Conservation (phyloP, 2,113 vertebrate genomes). For the Anolis sagrei region DNA sequence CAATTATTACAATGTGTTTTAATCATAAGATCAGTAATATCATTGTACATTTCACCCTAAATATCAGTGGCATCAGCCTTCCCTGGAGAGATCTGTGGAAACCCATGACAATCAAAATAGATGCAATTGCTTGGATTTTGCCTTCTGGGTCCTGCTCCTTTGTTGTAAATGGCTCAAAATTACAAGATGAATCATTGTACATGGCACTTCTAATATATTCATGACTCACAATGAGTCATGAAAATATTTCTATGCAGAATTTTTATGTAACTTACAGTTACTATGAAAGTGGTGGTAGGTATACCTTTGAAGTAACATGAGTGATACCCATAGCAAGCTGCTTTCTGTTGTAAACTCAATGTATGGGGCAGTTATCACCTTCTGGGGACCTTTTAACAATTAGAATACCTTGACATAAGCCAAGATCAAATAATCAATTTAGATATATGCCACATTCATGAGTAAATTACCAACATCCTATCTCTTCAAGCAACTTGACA, state of each 20-base stretch:
- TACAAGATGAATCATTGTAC: not conserved
- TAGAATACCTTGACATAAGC: rapidly evolving
- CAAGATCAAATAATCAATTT: not conserved
- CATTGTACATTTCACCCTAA: not conserved
- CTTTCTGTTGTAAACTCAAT: not conserved
- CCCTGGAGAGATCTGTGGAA: not conserved
- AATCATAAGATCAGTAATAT: not conserved
- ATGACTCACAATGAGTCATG: not conserved
- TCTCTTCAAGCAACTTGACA: not conserved
- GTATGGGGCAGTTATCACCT: not conserved
- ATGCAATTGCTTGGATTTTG: not conserved
- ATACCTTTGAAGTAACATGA: not conserved
- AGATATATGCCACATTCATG: not conserved
- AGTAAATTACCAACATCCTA: conserved; percentile 29
- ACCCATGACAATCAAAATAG: not conserved
- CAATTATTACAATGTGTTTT: not conserved
- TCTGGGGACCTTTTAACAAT: not conserved
- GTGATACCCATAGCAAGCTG: not conserved
- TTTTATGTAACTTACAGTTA: not conserved
- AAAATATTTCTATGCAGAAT: not conserved
- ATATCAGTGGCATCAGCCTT: not conserved
- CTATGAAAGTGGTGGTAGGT: not conserved
- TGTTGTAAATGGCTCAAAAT: not conserved
- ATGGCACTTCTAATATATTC: not conserved
- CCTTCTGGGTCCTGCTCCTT: not conserved